Evolutionary conservation across 2,888 invertebrate species (phyloP).

Genomic region (Desoria tigrina): DNA sequence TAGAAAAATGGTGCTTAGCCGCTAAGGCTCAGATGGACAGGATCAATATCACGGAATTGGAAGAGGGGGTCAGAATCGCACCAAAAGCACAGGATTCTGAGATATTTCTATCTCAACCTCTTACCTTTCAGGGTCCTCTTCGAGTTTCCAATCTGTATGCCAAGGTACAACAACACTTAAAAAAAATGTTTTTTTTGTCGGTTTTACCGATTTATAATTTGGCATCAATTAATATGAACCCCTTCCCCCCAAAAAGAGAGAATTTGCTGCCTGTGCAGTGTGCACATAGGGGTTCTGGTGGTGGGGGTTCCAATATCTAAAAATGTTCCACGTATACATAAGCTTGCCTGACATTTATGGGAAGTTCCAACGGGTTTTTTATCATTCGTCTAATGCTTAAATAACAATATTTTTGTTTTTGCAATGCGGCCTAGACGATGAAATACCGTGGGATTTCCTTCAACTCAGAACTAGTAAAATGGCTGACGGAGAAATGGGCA

Average conservation of each 20-base stretch:
- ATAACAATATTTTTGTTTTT: too few relatives aligned
- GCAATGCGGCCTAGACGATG: background rate
- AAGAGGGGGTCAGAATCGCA: constrained; percentile 11
- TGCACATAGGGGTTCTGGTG: too few relatives aligned
- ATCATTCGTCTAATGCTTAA: too few relatives aligned
- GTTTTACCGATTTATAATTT: too few relatives aligned
- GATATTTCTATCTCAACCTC: constrained; percentile 9
- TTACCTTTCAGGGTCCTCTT: background rate
- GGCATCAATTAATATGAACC: too few relatives aligned
- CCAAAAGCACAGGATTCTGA: constrained; percentile 34
- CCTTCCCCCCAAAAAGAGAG: background rate
- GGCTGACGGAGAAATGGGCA: background rate
- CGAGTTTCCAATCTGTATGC: background rate
- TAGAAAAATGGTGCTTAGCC: constrained; percentile 54
- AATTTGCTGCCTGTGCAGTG: too few relatives aligned
- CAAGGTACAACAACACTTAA: constrained; percentile 6
- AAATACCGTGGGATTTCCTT: background rate
- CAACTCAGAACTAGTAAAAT: background rate
- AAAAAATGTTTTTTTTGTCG: too few relatives aligned
- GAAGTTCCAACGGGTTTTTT: too few relatives aligned
- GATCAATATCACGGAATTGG: constrained; percentile 44
- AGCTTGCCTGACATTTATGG: too few relatives aligned
- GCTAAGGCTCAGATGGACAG: constrained; percentile 40
- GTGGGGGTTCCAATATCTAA: too few relatives aligned
- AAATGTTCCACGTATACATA: too few relatives aligned